Evolutionary conservation across 2,797 vertebrate species (phyloP), one percentile per base, ranked within the genome.

Genomic region (Cirrhinus molitorella): DNA sequence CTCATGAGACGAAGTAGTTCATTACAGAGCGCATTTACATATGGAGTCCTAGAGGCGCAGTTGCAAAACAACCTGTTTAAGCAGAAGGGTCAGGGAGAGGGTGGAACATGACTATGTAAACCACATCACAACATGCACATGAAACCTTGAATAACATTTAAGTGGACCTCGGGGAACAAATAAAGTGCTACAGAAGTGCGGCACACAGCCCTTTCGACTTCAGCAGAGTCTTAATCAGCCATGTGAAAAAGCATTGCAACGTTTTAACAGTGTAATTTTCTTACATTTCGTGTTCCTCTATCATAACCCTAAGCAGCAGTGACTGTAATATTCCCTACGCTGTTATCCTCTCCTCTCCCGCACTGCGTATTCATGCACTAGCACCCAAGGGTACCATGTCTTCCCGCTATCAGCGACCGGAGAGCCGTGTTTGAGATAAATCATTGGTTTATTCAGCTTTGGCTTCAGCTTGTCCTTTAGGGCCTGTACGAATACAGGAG

Each of bases 391-490:
- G 31, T 40, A 57, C 31, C 40, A 14, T 34, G 77, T 67, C 83
- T 75, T 10, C 63, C 37, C 37, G 28, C 76, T 74, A 80, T 47
- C 63, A 47, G 71, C 51, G 21, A n/a, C 10, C 43, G 12, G 51
- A 65, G 78, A 45, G 37, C 45, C 25, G 40, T 10, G 11, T 67
- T 80, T 74, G 40, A 70, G 78, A 80, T 68, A 75, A 80, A 80
- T 65, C 59, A n/a, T 1, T 34, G 70, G 70, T n/a, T 66, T 19
- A 25, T 80, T 63, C 49, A 19, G 31, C 83, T 57, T 11, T 31
- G 34, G 57, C 45, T 47, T 23, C 31, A 51, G 37, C 74, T 3
- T 25, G 21, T 40, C 59, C 80, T 68, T 34, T 31, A 75, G 81
- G 76, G 74, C 31, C 75, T 67, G 45, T 16, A 23, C 31, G 28